Evolutionary conservation across 2,797 vertebrate species (phyloP), one percentile per base, ranked within the genome.

Genomic region (Chelonia mydas): DNA sequence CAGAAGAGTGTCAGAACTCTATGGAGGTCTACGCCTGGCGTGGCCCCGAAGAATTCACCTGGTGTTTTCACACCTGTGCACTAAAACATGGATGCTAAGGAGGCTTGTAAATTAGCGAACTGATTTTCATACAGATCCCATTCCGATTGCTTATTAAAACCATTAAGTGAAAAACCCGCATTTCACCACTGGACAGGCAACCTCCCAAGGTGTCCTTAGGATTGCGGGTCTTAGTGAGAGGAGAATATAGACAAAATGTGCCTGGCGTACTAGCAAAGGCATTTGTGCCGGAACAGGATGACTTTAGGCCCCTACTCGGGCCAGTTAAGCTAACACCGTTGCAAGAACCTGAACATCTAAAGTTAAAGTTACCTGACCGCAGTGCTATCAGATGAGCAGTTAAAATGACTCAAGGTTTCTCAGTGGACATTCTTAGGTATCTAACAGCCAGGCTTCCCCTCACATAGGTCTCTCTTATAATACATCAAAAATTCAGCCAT

Each of bases 231-330:
- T 41, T 50, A 61, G 81, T 4, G 50, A 80, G 25, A 83, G 41
- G 79, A 33, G 17, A 85, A 88, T 47, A 47, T n/a, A 37, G 31
- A 92, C 50, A 72, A 55, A 55, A 85, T 59, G 84, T 41, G n/a
- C 23, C n/a, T 8, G 5, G 17, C 28, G 89, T 78, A 28, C 25
- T n/a, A 28, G 33, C 45, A 82, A 54, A 37, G 79, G 78, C 27
- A 54, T 50, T 94, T 0, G 0, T 33, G 86, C 54, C n/a, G 1
- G 11, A 6, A 37, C 65, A 0, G 7, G 23, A 3, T 76, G 68
- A 92, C 1, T 68, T 23, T 78, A 61, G 7, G 72, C 13, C 51
- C 59, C 51, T 4, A 13, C 21, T 68, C 68, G 4, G 1, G 33
- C 85, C 21, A 45, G 88, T 49, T 2, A 11, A 57, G n/a, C 27